Evolutionary conservation across 2,113 vertebrate genomes (phyloP), one percentile per base, ranked within the genome.

Genomic region (Seriola dumerili): DNA sequence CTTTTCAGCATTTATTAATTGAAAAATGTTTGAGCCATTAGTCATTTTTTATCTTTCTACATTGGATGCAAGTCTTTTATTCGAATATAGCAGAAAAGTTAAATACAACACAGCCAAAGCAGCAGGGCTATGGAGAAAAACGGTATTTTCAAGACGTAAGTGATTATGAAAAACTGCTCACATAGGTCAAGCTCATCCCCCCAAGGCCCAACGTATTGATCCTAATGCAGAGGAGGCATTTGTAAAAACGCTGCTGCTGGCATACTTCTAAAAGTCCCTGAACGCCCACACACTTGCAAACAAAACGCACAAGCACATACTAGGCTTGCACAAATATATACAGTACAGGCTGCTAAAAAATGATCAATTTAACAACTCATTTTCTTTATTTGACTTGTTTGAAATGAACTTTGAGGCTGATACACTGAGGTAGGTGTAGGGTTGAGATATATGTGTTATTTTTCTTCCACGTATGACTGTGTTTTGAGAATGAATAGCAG

Each of bases 141-240:
- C 48, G 4, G 34, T 40, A 65, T 80, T 87, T 85, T 84, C 38
- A 58, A 81, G 62, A 84, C 52, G 11, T 25, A 81, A 88, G 62
- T 88, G 86, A 91, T 82, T 80, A 91, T 85, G 83, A 88, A 88
- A 84, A 92, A 79, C 3, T 83, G 76, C 85, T 79, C 72, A 78
- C 79, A 91, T 75, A 78, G 89, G 85, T 92, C 85, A 89, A 80
- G 78, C 72, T 71, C 65, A 76, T 61, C 78, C 84, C 83, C 88
- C 64, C 48, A 65, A 85, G 90, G 87, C 81, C 66, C 17, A 65
- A 58, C 5, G 5, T 89, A 94, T 95, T 81, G 91, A 95, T 93
- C 81, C 75, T 61, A 72, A 86, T 90, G 90, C 90, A 91, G 89
- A 89, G 90, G 85, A 92, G 88, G 90, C 71, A 84, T 91, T 91